Evolutionary conservation across 1,140 invertebrate species (phyloP), one percentile per base, ranked within the genome.

Genomic region (Procambarus virginalis): DNA sequence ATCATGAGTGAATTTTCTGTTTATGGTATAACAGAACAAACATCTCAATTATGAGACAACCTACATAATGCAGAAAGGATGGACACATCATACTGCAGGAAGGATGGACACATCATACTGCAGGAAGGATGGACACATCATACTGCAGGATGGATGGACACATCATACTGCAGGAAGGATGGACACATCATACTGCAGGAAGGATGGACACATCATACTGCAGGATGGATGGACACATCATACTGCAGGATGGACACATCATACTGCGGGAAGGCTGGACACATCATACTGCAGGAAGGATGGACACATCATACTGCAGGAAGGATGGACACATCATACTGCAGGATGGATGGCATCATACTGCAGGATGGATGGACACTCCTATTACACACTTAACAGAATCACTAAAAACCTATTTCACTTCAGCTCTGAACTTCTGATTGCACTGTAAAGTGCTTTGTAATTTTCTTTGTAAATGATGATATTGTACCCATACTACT

Each of bases 371-470:
- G n/a, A 34, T 34, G 34, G 1, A 34, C 34, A 34, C 34, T 68
- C 34, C 80, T 82, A 48, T 68, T 34, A 55, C 51, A 58, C 49
- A 45, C 79, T 45, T 14, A 81, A 51, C 20, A 60, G 79, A 81
- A 81, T 81, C 79, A 81, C 79, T 81, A 34, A 81, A 81, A 81
- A 20, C 79, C 79, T 81, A 60, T 81, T 81, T 58, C 79, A 60
- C 79, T 84, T 75, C 49, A 84, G 46, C 83, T 84, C 83, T 76
- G 73, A 84, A 84, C 45, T 84, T 22, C 10, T 81, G 17, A 51
- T 51, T 75, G 51, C 70, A 68, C 20, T 76, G 83, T 84, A 75
- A 48, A 75, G n/a, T 84, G 73, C 73, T 55, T 45, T 84, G 48
- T 51, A 34, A 55, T 84, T 84, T 49, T 75, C 68, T 84, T 51